phyloP scores from a whole-genome alignment of 2,888 invertebrate species.

The Euproctis similis region DNA sequence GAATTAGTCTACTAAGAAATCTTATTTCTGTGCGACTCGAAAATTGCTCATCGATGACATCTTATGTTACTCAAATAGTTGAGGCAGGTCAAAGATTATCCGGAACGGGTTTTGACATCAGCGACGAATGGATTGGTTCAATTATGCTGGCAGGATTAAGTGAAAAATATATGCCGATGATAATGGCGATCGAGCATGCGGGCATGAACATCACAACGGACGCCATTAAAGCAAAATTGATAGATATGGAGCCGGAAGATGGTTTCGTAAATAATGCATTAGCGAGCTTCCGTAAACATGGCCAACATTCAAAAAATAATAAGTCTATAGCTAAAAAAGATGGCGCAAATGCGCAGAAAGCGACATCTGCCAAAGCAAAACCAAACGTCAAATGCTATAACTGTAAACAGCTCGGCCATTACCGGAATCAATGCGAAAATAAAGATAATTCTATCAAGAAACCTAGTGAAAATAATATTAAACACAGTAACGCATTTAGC shows the following conservation, averaged over 20 bases:
- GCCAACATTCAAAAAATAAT: constrained; percentile 1
- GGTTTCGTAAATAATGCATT: constrained; percentile 1
- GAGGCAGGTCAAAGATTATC: constrained; percentile 6
- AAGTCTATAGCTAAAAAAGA: not conserved
- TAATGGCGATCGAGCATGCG: constrained; percentile 10
- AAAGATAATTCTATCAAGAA: not conserved
- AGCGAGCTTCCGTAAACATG: not conserved
- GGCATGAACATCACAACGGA: constrained; percentile 2
- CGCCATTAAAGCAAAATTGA: constrained; percentile 5
- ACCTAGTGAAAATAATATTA: not conserved
- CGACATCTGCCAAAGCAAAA: not conserved
- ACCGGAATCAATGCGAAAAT: not conserved
- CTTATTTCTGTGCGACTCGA: constrained; percentile 7
- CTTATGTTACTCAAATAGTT: constrained; percentile 8
- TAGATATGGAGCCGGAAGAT: constrained; percentile 5
- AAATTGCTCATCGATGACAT: constrained; percentile 5
- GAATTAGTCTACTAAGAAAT: constrained; percentile 5
- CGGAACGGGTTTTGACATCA: constrained; percentile 6
- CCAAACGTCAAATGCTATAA: constrained; percentile 2
- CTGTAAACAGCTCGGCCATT: not conserved
- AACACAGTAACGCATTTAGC: constrained; percentile 13
- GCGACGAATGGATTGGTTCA: no score
- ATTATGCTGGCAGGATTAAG: constrained; percentile 7
- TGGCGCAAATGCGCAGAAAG: not conserved
- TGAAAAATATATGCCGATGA: constrained; percentile 5